These are phyloP conservation scores for Paralinhomoeus sp. DNA, from an alignment of 2,888 invertebrate genomes.

Conservation along the genomic window DNA sequence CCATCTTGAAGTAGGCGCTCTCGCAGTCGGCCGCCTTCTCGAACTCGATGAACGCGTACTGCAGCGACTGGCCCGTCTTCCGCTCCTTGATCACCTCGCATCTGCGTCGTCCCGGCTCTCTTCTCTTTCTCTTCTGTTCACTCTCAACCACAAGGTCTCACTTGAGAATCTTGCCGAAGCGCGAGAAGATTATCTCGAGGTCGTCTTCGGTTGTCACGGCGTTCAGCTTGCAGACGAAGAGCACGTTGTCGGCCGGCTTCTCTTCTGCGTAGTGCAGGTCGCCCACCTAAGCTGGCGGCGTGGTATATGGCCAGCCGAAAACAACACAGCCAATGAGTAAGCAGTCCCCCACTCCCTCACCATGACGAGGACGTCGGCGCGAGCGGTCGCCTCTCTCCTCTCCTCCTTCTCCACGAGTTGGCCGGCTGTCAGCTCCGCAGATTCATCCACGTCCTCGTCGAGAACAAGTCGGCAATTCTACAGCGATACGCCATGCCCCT, in stretches of 20 bases:
- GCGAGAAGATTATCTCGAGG: slow-evolving; percentile 82
- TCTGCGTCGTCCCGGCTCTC: slow-evolving; percentile 27
- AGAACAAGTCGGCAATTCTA: slow-evolving; percentile 16
- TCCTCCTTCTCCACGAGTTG: slow-evolving; percentile 67
- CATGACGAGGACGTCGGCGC: slow-evolving; percentile 91
- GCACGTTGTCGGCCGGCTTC: slow-evolving; percentile 91
- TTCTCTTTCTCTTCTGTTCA: no score
- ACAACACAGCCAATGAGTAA: neutral
- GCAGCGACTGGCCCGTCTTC: slow-evolving; percentile 71
- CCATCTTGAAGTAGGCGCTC: slow-evolving; percentile 97
- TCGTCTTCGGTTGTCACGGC: slow-evolving; percentile 88
- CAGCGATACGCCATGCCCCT: neutral
- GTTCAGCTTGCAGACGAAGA: slow-evolving; percentile 96
- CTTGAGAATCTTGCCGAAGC: no score
- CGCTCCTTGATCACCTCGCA: slow-evolving; percentile 90
- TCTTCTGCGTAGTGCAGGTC: slow-evolving; percentile 90
- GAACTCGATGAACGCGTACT: slow-evolving; percentile 97
- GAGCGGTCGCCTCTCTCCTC: slow-evolving; percentile 74
- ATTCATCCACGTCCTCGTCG: slow-evolving; percentile 17
- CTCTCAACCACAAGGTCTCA: no score
- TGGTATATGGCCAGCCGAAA: neutral
- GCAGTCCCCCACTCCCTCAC: slow-evolving; percentile 26
- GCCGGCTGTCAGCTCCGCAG: slow-evolving; percentile 48
- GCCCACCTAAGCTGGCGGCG: slow-evolving; percentile 37
- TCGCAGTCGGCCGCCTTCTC: slow-evolving; percentile 56